These are phyloP conservation scores for Danaus melanippus DNA, from an alignment of 1,140 invertebrate genomes.

Conservation along the genomic window DNA sequence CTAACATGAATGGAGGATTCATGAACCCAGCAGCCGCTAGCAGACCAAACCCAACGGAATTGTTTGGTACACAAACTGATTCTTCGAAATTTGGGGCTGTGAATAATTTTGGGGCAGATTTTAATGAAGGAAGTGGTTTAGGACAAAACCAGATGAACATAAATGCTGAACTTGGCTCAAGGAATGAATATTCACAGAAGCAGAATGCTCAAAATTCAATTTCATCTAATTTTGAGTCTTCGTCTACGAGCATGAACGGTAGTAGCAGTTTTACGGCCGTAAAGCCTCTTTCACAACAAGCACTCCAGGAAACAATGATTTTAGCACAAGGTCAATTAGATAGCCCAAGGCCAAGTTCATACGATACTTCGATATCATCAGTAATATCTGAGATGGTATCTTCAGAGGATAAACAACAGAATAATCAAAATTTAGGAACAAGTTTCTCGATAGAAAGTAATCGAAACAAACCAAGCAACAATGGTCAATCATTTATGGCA, in stretches of 20 bases:
- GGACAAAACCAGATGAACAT: slow-evolving; percentile 12
- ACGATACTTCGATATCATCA: slow-evolving; percentile 4
- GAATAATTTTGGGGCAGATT: neutral
- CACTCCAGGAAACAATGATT: slow-evolving; percentile 17
- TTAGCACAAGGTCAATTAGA: slow-evolving; percentile 13
- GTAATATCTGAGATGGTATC: too few relatives aligned
- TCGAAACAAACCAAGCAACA: too few relatives aligned
- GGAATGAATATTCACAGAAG: slow-evolving; percentile 26
- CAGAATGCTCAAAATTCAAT: slow-evolving; percentile 3
- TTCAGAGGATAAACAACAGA: too few relatives aligned
- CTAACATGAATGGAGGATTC: slow-evolving; percentile 27
- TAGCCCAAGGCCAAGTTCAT: slow-evolving; percentile 16
- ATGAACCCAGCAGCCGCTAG: slow-evolving; percentile 34
- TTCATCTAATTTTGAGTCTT: neutral
- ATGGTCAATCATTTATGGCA: too few relatives aligned
- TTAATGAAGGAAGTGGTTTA: slow-evolving; percentile 4
- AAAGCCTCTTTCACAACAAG: slow-evolving; percentile 26
- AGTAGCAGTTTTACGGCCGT: neutral
- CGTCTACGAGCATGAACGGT: too few relatives aligned
- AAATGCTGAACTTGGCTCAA: slow-evolving; percentile 12
- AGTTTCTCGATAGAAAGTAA: too few relatives aligned
- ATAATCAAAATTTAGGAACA: too few relatives aligned
- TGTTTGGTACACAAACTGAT: slow-evolving; percentile 16
- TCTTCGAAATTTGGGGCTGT: slow-evolving; percentile 5
- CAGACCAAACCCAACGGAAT: slow-evolving; percentile 19